Evolutionary conservation across 2,113 vertebrate species (phyloP), one percentile per base, ranked within the genome.

Genomic region (Albula goreensis): DNA sequence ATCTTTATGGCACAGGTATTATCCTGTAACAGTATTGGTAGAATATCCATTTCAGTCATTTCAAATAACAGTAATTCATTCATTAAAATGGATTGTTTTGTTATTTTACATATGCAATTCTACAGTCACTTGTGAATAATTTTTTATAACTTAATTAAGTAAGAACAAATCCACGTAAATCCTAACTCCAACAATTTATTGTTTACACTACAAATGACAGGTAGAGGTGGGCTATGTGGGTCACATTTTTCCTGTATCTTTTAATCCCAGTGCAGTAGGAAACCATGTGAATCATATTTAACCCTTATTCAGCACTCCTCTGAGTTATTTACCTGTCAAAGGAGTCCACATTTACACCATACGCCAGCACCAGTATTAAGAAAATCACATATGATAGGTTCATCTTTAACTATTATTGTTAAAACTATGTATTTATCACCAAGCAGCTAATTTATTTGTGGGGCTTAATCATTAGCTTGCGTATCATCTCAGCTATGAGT

Each of bases 251-350:
- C 70, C 70, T 25, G 4, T 70, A 70, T 70, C 3, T 70, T 70
- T 70, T 17, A 70, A n/a, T 12, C 17, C 63, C 22, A n/a, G 22
- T 22, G 22, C n/a, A n/a, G 19, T 19, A 17, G 3, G 17, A 7
- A 4, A 3, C 19, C 13, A n/a, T 70, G n/a, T 7, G 17, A 70
- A 60, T 60, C 63, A n/a, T 70, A 22, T 70, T 70, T 22, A 70
- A 70, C 22, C 2, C 22, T 70, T 8, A 70, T 19, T 22, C 63
- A 70, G 19, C 63, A 70, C 6, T 70, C 19, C 63, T 70, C 4
- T 13, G 19, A 70, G n/a, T 84, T 87, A 81, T 85, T 83, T 78
- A 80, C 66, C 56, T 82, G 63, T 13, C 25, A 15, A 60, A 60
- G 56, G 56, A 41, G 56, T 12, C 56, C 9, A 60, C 56, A 60